A percentile compares a stretch with the other conserved stretches of the same genome.
phyloP scores from a whole-genome alignment of 2,113 vertebrate genomes.

The Dinomys branickii region DNA sequence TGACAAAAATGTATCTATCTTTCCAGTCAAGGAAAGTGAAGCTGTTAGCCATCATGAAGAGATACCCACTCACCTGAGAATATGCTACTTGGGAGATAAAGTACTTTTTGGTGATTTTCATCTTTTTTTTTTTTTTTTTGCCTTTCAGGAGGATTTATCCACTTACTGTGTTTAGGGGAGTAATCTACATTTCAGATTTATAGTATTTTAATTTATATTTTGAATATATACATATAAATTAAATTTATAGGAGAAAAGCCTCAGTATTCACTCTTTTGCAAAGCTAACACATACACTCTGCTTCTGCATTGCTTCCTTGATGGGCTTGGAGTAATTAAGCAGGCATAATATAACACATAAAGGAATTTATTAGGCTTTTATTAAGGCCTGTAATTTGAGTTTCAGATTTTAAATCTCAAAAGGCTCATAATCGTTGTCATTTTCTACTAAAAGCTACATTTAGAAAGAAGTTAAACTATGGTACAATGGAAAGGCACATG shows the following conservation, averaged over 20 bases:
- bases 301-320: constrained; percentile 53
- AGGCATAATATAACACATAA: constrained; percentile 62
- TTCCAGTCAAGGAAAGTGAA: background rate
- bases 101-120: constrained; percentile 25
- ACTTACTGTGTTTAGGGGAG: background rate
- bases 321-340: constrained; percentile 71
- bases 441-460: constrained; percentile 58
- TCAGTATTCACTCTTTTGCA: constrained; percentile 32
- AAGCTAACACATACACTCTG: constrained; percentile 50
- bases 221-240: background rate
- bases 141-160: constrained; percentile 32
- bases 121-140: constrained; percentile 55
- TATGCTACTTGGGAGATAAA: background rate
- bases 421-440: constrained; percentile 72
- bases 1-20: background rate
- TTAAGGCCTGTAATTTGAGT: constrained; percentile 73
- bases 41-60: background rate
- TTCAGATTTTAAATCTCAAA: constrained; percentile 74
- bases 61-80: background rate
- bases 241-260: constrained; percentile 42
- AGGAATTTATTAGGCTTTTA: constrained; percentile 73
- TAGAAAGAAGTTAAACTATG: constrained; percentile 51
- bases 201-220: constrained; percentile 46
- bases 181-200: constrained; percentile 38
- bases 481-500: constrained; percentile 46